phyloP scores from a whole-genome alignment of 2,113 vertebrate genomes.

The Nematolebias whitei region DNA sequence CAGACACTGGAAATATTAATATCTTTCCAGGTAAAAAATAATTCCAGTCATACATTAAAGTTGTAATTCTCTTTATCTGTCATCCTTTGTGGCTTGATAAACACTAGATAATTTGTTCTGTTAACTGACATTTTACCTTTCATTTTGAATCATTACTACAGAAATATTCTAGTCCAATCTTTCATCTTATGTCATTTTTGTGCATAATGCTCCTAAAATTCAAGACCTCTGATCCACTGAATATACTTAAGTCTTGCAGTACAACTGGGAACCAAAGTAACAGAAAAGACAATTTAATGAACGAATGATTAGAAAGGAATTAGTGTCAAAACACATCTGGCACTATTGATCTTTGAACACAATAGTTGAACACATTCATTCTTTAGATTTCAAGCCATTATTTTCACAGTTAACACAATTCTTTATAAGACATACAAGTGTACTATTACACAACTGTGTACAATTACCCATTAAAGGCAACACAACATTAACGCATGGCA shows the following conservation, averaged over 20 bases:
- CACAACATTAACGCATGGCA: not conserved
- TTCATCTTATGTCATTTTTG: not conserved
- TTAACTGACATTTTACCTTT: not conserved
- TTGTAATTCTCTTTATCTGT: not conserved
- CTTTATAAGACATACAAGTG: not conserved
- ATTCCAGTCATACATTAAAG: not conserved
- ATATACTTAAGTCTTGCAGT: conserved; percentile 5
- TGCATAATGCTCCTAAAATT: not conserved
- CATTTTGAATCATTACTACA: not conserved
- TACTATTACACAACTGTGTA: too few relatives aligned
- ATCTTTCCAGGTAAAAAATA: not conserved
- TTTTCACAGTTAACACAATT: not conserved
- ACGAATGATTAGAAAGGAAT: conserved; percentile 3
- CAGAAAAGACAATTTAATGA: not conserved
- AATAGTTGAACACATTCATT: not conserved
- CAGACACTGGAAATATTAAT: conserved; percentile 1
- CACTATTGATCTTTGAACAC: not conserved
- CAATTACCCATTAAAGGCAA: not conserved
- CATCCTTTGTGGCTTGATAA: not conserved
- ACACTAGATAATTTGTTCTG: not conserved
- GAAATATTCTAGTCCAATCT: not conserved
- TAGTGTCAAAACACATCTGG: conserved; percentile 10
- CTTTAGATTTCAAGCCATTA: conserved; percentile 18
- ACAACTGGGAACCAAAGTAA: not conserved
- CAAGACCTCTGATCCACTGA: not conserved